phyloP scores from a whole-genome alignment of 2,888 invertebrate genomes.

The Coecobrya sp. region DNA sequence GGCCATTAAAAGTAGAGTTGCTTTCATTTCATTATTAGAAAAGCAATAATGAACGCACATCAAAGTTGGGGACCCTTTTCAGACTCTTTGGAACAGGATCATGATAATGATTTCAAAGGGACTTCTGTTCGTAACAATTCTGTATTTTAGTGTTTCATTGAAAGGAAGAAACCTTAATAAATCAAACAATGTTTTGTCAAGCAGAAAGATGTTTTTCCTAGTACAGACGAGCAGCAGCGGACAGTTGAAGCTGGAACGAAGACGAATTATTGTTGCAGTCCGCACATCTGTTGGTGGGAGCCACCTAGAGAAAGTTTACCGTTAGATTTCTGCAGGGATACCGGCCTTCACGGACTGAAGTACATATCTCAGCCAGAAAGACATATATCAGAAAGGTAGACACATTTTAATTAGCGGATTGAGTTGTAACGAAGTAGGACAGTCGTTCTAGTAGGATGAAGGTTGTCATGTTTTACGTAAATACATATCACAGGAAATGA shows the following conservation, averaged over 20 bases:
- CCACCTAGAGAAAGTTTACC: slow-evolving; percentile 45
- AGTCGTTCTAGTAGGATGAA: no score
- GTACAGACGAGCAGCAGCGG: neutral
- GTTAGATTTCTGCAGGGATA: slow-evolving; percentile 63
- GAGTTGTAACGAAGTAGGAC: no score
- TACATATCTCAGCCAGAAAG: slow-evolving; percentile 41
- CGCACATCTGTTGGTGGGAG: slow-evolving; percentile 67
- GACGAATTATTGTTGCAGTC: neutral
- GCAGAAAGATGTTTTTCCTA: neutral
- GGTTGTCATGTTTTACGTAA: no score
- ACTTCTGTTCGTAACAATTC: neutral
- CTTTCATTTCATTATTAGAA: neutral
- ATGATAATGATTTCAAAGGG: neutral
- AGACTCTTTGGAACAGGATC: neutral
- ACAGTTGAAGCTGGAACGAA: slow-evolving; percentile 1
- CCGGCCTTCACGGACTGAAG: slow-evolving; percentile 59
- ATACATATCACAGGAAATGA: no score
- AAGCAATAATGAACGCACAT: neutral
- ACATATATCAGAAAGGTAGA: slow-evolving; percentile 49
- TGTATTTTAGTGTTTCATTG: neutral
- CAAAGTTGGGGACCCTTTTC: neutral
- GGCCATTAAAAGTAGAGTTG: neutral
- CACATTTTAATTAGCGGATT: neutral
- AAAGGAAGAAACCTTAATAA: neutral
- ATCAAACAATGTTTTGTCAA: neutral